These are phyloP conservation scores for Cyclura pinguis DNA, from an alignment of 2,797 vertebrate genomes.

Conservation along the genomic window DNA sequence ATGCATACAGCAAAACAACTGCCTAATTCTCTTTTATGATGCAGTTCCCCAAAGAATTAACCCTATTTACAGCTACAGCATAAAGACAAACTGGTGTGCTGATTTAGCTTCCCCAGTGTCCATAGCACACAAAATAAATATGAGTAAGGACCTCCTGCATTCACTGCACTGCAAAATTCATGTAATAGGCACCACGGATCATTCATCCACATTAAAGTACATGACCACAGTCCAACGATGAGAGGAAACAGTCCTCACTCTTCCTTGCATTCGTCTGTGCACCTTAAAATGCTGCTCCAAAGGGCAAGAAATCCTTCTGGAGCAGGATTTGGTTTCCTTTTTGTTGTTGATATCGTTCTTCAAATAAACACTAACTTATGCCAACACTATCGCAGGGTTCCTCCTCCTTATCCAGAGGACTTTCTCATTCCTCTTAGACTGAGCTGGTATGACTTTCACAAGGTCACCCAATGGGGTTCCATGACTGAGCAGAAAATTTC, in stretches of 20 bases:
- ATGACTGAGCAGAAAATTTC: no score
- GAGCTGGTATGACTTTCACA: no score
- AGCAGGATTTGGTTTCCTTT: background rate
- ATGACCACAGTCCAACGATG: background rate
- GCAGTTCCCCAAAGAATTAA: slow-evolving; percentile 7
- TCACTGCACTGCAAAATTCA: background rate
- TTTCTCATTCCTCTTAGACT: no score
- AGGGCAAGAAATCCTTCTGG: background rate
- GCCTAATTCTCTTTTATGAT: background rate
- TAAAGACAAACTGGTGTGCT: background rate
- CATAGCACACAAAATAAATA: background rate
- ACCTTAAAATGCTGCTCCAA: background rate
- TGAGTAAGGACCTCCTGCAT: background rate
- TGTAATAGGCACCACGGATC: background rate
- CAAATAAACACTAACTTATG: no score
- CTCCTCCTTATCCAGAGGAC: no score
- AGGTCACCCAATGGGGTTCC: no score
- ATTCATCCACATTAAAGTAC: background rate
- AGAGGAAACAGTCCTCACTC: background rate
- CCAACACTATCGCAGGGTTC: no score
- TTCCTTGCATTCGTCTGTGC: background rate
- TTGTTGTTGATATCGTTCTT: no score
- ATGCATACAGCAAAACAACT: background rate
- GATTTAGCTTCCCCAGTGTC: background rate
- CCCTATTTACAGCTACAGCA: background rate